These are phyloP conservation scores for Lypha dubia DNA, from an alignment of 2,888 invertebrate species.

Conservation along the genomic window DNA sequence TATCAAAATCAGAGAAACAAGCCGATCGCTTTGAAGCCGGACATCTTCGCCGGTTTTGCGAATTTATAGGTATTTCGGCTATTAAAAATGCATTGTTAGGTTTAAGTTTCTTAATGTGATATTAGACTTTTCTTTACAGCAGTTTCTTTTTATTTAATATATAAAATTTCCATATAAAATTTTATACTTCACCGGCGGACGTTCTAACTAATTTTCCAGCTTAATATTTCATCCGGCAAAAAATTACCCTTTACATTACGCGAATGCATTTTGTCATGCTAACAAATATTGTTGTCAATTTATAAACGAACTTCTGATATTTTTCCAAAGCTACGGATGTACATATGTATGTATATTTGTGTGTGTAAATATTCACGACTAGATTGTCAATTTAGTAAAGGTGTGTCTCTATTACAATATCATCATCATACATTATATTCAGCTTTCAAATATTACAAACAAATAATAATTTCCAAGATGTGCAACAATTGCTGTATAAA, in stretches of 20 bases:
- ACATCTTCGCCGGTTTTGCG: too few species aligned
- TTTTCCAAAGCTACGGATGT: constrained; percentile 43
- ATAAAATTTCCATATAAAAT: too few species aligned
- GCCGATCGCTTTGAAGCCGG: too few species aligned
- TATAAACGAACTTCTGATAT: constrained; percentile 44
- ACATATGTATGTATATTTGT: too few species aligned
- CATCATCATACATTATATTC: constrained; percentile 7
- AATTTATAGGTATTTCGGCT: too few species aligned
- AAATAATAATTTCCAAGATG: constrained; percentile 59
- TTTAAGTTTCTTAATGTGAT: too few species aligned
- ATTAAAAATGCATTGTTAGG: too few species aligned
- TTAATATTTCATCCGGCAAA: neutral
- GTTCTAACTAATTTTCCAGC: neutral
- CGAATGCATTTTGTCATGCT: neutral
- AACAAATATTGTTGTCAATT: neutral
- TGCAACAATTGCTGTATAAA: constrained; percentile 47
- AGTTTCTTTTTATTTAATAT: too few species aligned
- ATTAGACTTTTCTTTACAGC: too few species aligned
- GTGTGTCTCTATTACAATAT: constrained; percentile 60
- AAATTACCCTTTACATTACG: neutral
- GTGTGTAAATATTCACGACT: constrained; percentile 5
- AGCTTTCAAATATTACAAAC: constrained; percentile 50
- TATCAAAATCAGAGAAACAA: too few species aligned
- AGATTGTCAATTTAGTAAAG: constrained; percentile 36
- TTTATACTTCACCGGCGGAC: neutral